Evolutionary conservation across 2,888 invertebrate genomes (phyloP).

Genomic region (Petrolisthes cinctipes): DNA sequence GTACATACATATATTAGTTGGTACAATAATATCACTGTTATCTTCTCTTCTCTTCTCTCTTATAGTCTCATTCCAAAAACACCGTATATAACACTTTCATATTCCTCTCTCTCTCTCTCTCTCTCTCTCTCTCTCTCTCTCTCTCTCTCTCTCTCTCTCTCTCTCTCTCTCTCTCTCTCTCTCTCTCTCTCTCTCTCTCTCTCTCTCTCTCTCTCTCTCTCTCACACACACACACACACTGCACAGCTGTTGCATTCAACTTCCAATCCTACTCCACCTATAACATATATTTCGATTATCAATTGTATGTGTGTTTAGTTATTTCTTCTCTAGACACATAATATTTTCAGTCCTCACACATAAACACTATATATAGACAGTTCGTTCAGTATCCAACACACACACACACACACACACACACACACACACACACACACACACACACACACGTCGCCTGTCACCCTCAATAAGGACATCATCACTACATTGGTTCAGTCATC

Average conservation of each 20-base stretch:
- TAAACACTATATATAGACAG: too few relatives aligned
- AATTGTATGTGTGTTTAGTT: background rate
- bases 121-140: constrained; percentile 39
- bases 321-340: background rate
- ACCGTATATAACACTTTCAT: background rate
- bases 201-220: constrained; percentile 1
- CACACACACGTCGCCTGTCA: too few relatives aligned
- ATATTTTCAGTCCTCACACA: too few relatives aligned
- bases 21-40: background rate
- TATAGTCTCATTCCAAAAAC: constrained; percentile 19
- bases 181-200: background rate
- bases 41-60: constrained; percentile 34
- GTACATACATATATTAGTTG: background rate
- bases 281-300: background rate
- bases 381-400: too few relatives aligned
- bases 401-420: too few relatives aligned
- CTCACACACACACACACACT: background rate
- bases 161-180: background rate
- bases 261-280: background rate
- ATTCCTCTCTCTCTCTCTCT: constrained; percentile 39
- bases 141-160: constrained; percentile 20
- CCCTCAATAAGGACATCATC: background rate
- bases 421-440: too few relatives aligned
- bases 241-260: background rate
- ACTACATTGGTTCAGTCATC: too few relatives aligned